Percentiles rank a stretch among this genome's conserved stretches.
Conservation (phyloP, 2,113 vertebrate genomes). For the Rhynchomys soricoides region DNA sequence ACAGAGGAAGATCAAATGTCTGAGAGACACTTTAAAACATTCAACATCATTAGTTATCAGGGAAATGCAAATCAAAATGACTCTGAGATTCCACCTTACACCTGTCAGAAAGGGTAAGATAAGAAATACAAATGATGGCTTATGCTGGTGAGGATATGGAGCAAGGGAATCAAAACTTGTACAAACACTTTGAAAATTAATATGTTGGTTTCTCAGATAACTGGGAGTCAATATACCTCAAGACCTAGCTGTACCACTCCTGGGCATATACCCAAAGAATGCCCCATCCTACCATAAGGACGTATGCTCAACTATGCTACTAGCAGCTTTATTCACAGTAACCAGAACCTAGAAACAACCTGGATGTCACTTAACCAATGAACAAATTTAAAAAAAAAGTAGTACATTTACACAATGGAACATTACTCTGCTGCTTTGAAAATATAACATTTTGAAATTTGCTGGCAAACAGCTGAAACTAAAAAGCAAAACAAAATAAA, state of each 20-base stretch:
- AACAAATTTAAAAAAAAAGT: neutral
- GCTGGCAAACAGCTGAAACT: neutral
- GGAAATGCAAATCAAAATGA: neutral
- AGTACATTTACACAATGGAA: neutral
- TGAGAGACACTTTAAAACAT: neutral
- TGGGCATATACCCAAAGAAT: neutral
- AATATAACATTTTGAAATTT: neutral
- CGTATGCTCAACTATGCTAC: neutral
- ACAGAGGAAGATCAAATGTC: neutral
- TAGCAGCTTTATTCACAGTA: neutral
- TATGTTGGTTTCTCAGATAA: too few species aligned
- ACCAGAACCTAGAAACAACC: neutral
- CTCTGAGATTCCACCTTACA: neutral
- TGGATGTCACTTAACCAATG: neutral
- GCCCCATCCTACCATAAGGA: neutral
- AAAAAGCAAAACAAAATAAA: neutral
- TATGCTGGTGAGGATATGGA: too few species aligned
- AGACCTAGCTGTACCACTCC: neutral
- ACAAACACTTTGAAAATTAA: too few species aligned
- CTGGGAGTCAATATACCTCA: neutral
- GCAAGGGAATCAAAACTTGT: too few species aligned
- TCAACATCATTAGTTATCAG: neutral
- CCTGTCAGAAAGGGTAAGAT: neutral
- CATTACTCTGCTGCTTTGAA: neutral
- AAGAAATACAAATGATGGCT: too few species aligned